Conservation (phyloP, 2,797 vertebrate genomes). For the Diceros bicornis region DNA sequence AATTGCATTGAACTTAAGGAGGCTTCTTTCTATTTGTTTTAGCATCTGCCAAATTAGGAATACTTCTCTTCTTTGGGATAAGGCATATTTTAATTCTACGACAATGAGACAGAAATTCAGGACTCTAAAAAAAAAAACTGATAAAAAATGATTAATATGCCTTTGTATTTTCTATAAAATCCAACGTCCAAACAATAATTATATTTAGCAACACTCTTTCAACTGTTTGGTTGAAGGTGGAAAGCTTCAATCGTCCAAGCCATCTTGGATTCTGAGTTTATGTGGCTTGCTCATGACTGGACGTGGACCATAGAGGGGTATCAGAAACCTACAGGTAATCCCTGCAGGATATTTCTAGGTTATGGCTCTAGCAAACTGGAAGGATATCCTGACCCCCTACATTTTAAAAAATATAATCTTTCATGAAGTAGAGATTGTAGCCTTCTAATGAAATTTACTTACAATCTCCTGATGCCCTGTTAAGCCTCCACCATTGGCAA, state of each 20-base stretch:
- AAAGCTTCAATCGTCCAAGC: constrained; percentile 5
- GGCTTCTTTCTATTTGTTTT: constrained; percentile 25
- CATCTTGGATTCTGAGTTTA: background rate
- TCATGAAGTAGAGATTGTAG: constrained; percentile 61
- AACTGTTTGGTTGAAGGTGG: constrained; percentile 25
- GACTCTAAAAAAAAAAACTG: constrained; percentile 42
- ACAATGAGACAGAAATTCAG: background rate
- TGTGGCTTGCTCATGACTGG: background rate
- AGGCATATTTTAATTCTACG: constrained; percentile 42
- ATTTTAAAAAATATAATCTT: constrained; percentile 56
- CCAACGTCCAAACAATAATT: constrained; percentile 39
- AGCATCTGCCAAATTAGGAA: constrained; percentile 29
- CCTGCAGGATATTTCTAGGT: constrained; percentile 45
- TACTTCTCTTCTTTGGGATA: constrained; percentile 1
- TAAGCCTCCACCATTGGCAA: constrained; percentile 67
- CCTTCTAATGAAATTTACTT: constrained; percentile 79
- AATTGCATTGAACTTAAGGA: constrained; percentile 1
- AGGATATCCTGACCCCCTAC: constrained; percentile 24
- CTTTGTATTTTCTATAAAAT: constrained; percentile 51
- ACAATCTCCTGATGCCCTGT: constrained; percentile 69
- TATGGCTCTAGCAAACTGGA: constrained; percentile 53
- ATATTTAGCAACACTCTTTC: constrained; percentile 22
- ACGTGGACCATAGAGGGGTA: background rate
- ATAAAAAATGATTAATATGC: background rate
- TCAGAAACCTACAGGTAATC: constrained; percentile 34